Base-by-base conservation (phyloP, 2,797 vertebrate genomes). In the Etheostoma perlongum region DNA sequence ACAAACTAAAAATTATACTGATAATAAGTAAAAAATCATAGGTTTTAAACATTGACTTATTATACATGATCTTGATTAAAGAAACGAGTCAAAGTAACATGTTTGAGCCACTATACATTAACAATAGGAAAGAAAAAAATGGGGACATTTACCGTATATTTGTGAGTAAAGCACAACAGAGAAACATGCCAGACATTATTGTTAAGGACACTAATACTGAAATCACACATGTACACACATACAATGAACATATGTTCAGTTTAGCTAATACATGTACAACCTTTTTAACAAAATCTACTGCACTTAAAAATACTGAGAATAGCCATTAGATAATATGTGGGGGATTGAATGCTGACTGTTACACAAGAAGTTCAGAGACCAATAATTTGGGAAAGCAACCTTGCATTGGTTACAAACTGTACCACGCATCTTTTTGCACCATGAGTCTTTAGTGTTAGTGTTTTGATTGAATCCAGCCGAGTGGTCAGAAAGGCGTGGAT, bases 291-390 rank as follows among this genome's bases (percentile, higher is more conserved):
- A 74, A 67, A 70, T 73, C 57, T 51, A 12, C 59, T 40, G 5
- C 36, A 52, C 30, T 66, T 83, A 44, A 44, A 79, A 78, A 48
- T 7, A 6, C 36, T 21, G 66, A 84, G 47, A 82, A 75, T 54
- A 76, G 74, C 52, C 75, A 36, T 79, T 61, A 61, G 67, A 76
- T 72, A 66, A 73, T 27, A 57, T 78, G 83, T 55, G 83, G 71
- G 78, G 78, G 79, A 14, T 36, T 57, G 81, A 79, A 40, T 6
- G 48, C 73, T 89, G 85, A 88, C 60, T 83, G 78, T 88, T 85
- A 82, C 52, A 79, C 59, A 86, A 86, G 72, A 70, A 58, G 71
- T 33, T 61, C 33, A 27, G 2, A 46, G 71, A 70, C 58, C 46
- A 64, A 51, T 55, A 63, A 78, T 27, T 72, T 52, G 44, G 40